Evolutionary conservation across 1,140 invertebrate genomes (phyloP).

Genomic region (Olivierus martensii): DNA sequence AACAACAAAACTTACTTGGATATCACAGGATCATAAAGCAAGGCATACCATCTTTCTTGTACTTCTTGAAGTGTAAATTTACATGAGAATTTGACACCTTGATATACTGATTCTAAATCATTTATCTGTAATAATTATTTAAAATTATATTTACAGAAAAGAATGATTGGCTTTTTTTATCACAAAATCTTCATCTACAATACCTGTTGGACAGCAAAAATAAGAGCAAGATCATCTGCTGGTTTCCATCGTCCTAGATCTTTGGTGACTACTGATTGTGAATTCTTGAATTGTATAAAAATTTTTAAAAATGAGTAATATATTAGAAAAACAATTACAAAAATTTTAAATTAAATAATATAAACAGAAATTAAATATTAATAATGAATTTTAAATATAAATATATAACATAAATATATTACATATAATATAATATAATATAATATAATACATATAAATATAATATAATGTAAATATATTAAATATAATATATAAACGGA

Average conservation of each 20-base stretch:
- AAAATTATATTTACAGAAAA: not conserved
- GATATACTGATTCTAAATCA: constrained; percentile 70
- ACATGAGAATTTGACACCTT: constrained; percentile 90
- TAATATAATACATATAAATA: no score
- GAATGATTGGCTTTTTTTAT: not conserved
- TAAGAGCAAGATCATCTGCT: constrained; percentile 85
- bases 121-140: constrained; percentile 45
- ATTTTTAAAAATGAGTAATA: no score
- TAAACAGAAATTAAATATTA: no score
- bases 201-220: constrained; percentile 84
- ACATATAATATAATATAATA: no score
- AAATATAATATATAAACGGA: no score
- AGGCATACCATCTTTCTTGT: constrained; percentile 86
- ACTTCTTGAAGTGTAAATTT: constrained; percentile 87
- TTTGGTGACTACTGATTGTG: constrained; percentile 26
- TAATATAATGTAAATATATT: no score
- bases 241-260: constrained; percentile 93
- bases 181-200: not conserved
- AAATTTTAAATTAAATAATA: no score
- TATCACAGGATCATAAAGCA: constrained; percentile 75
- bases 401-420: no score
- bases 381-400: no score
- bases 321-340: no score
- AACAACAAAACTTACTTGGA: constrained; percentile 31
- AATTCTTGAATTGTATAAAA: no score